These are phyloP conservation scores for Hypsopygia costalis DNA, from an alignment of 2,888 invertebrate species.

Conservation along the genomic window DNA sequence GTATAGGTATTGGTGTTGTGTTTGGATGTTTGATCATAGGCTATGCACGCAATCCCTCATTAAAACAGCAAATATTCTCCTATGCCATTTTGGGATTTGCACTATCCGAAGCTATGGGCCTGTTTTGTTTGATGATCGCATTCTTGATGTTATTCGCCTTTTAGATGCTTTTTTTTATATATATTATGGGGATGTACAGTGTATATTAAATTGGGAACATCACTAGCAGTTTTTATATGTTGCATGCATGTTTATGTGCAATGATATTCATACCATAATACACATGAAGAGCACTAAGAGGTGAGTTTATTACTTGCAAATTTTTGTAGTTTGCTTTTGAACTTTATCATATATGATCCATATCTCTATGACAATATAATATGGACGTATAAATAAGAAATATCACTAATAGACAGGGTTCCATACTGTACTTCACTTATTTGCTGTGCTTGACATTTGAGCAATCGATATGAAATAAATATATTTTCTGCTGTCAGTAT, in stretches of 20 bases:
- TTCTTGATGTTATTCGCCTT: slow-evolving; percentile 98
- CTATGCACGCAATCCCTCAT: slow-evolving; percentile 97
- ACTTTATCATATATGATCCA: too few species aligned
- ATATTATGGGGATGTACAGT: slow-evolving; percentile 41
- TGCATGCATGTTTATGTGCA: slow-evolving; percentile 33
- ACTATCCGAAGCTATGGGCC: slow-evolving; percentile 98
- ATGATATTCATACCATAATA: slow-evolving; percentile 20
- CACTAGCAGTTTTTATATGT: slow-evolving; percentile 28
- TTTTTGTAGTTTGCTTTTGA: slow-evolving; percentile 26
- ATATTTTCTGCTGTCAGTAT: too few species aligned
- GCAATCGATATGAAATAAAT: too few species aligned
- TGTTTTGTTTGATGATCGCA: slow-evolving; percentile 99
- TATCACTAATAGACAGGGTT: too few species aligned
- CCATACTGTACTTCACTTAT: too few species aligned
- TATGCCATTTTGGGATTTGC: slow-evolving; percentile 99
- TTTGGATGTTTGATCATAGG: slow-evolving; percentile 98
- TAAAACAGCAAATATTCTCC: slow-evolving; percentile 98
- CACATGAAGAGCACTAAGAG: slow-evolving; percentile 29
- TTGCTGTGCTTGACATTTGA: too few species aligned
- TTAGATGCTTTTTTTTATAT: slow-evolving; percentile 72
- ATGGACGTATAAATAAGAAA: too few species aligned
- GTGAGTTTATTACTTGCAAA: slow-evolving; percentile 33
- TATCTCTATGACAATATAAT: too few species aligned
- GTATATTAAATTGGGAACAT: slow-evolving; percentile 37
- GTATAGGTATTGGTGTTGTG: slow-evolving; percentile 98